Percentiles rank a stretch among this genome's conserved stretches.
phyloP scores from a whole-genome alignment of 2,888 invertebrate genomes.

The Rhamphomyia laevipes region DNA sequence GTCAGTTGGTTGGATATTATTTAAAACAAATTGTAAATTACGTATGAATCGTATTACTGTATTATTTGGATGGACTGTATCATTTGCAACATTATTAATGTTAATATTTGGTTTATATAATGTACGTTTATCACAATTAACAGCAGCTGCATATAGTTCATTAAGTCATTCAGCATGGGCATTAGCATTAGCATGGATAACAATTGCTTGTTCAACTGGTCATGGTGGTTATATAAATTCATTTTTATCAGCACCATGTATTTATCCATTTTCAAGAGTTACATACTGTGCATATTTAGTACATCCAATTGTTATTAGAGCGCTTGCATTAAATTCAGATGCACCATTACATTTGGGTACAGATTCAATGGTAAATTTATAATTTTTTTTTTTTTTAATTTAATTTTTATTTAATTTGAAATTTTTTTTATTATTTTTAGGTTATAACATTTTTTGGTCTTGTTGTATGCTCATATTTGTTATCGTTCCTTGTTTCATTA shows the following conservation, averaged over 20 bases:
- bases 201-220: conserved; percentile 73
- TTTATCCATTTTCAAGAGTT: conserved; percentile 76
- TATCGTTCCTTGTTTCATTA: conserved; percentile 68
- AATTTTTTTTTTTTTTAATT: conserved; percentile 2
- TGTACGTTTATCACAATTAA: conserved; percentile 51
- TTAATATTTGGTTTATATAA: conserved; percentile 70
- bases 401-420: not conserved
- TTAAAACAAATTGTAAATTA: conserved; percentile 68
- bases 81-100: conserved; percentile 53
- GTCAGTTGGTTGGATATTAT: conserved; percentile 71
- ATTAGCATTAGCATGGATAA: conserved; percentile 67
- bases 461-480: conserved; percentile 62
- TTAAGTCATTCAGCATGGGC: conserved; percentile 78
- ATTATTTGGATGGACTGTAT: conserved; percentile 55
- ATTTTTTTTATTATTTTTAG: conserved; percentile 36
- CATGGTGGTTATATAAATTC: conserved; percentile 68
- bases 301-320: conserved; percentile 70
- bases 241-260: conserved; percentile 59
- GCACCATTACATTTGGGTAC: conserved; percentile 72
- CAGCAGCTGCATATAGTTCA: conserved; percentile 68
- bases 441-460: conserved; percentile 70
- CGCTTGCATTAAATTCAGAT: conserved; percentile 69
- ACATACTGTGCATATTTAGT: conserved; percentile 80
- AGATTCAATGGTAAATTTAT: conserved; percentile 51
- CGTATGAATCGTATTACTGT: conserved; percentile 57